Percentiles rank a stretch among this genome's conserved stretches.
These are phyloP conservation scores for Agrotis puta DNA, from an alignment of 2,888 invertebrate genomes.

Conservation along the genomic window DNA sequence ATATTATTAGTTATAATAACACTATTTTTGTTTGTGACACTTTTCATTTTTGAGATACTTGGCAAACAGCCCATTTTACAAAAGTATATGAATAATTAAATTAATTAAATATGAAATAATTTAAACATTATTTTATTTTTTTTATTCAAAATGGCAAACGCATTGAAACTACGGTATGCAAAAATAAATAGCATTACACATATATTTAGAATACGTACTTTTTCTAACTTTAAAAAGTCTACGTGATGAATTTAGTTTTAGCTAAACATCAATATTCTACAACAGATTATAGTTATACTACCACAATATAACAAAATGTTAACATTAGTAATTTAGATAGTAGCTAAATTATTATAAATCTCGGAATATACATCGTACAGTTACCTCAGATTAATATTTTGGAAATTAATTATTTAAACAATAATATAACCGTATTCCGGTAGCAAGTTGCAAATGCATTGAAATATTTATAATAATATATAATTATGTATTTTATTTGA, in stretches of 20 bases:
- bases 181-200: slow-evolving; percentile 32
- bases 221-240: slow-evolving; percentile 35
- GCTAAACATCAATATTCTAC: slow-evolving; percentile 53
- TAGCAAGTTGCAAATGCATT: slow-evolving; percentile 33
- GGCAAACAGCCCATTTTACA: slow-evolving; percentile 35
- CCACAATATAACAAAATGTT: slow-evolving; percentile 20
- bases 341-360: slow-evolving; percentile 19
- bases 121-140: slow-evolving; percentile 21
- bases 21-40: slow-evolving; percentile 45
- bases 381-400: slow-evolving; percentile 2
- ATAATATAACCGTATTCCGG: slow-evolving; percentile 30
- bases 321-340: slow-evolving; percentile 15
- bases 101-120: slow-evolving; percentile 41
- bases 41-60: slow-evolving; percentile 31
- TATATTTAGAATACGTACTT: slow-evolving; percentile 40
- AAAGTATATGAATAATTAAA: no score
- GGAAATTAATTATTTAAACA: neutral
- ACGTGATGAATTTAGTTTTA: slow-evolving; percentile 34
- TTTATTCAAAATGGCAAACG: slow-evolving; percentile 20
- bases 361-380: slow-evolving; percentile 21
- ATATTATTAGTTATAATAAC: slow-evolving; percentile 32
- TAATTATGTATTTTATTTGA: slow-evolving; percentile 17
- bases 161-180: slow-evolving; percentile 20
- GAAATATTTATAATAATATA: slow-evolving; percentile 21
- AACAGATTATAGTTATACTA: slow-evolving; percentile 47